Base-by-base conservation (phyloP, 2,797 vertebrate species). In the Microhierax caerulescens region DNA sequence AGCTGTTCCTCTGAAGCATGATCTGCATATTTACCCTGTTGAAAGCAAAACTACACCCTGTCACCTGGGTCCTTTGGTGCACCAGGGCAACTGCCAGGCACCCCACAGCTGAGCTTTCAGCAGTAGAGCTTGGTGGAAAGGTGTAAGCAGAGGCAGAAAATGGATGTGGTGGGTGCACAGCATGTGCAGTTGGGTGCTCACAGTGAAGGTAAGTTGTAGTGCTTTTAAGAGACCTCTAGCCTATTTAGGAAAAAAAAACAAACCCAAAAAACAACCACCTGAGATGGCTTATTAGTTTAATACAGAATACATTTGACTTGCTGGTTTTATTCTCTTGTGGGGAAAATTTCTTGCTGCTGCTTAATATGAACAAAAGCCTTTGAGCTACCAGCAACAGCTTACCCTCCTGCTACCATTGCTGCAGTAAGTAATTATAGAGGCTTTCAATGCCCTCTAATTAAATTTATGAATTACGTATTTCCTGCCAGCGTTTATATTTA, bases 361-460 rank as follows among this genome's bases (percentile, higher is more conserved):
- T 96, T 3, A 2, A 21, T 76, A 51, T 0, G 9, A 85, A 69
- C 70, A 79, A 79, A 68, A 96, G 70, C 74, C 70, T 86, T 54
- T 0, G 0, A 82, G 74, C 74, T 87, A 78, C 70, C 24, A 89
- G 51, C 67, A 79, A 16, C 51, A 79, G n/a, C 56, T 79, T 89
- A 39, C 67, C 47, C 63, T 89, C 63, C 68, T 91, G 56, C 70
- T 73, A n/a, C 24, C 28, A 13, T 30, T 73, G 70, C 45, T 90
- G 84, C 63, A 89, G 65, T 53, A 83, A 88, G 68, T 88, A 87
- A 95, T 89, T 94, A 96, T 9, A 76, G 51, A 89, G 67, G 63
- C 59, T 94, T 94, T 88, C 86, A 68, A 7, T 59, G 80, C 80
- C 63, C 27, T 92, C 54, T 93, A 51, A 95, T 95, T 96, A 85